Percentiles rank a stretch among this genome's conserved stretches.
phyloP scores from a whole-genome alignment of 2,888 invertebrate species.

The Pheosia gnoma region DNA sequence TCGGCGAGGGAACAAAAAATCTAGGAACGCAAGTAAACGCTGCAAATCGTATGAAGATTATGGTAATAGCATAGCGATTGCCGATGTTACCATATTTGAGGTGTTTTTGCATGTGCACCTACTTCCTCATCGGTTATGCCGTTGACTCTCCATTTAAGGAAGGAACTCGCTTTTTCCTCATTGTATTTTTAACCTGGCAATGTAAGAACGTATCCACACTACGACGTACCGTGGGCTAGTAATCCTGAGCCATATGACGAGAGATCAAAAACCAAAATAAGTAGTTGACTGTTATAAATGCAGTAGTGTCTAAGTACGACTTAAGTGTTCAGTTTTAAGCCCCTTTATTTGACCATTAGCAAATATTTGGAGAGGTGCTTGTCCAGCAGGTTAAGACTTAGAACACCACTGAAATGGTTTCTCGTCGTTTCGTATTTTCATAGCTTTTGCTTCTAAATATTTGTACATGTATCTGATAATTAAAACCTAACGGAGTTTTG shows the following conservation, averaged over 20 bases:
- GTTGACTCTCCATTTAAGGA: conserved; percentile 51
- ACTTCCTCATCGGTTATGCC: conserved; percentile 51
- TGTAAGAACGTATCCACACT: background rate
- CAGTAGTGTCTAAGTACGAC: too few species aligned
- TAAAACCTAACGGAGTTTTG: too few species aligned
- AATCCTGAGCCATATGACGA: background rate
- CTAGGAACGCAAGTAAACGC: conserved; percentile 16
- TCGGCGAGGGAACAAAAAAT: conserved; percentile 10
- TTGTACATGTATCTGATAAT: too few species aligned
- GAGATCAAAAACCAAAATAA: too few species aligned
- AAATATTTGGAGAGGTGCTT: too few species aligned
- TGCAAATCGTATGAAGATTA: conserved; percentile 9
- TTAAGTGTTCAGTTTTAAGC: too few species aligned
- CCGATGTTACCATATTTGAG: conserved; percentile 18
- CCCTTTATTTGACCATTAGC: too few species aligned
- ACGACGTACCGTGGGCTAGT: conserved; percentile 3
- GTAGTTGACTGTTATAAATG: too few species aligned
- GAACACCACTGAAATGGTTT: too few species aligned
- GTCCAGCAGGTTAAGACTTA: too few species aligned
- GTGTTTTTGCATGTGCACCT: conserved; percentile 35
- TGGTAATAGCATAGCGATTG: conserved; percentile 26
- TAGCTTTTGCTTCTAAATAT: too few species aligned
- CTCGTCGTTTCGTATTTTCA: too few species aligned
- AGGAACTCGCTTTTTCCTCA: conserved; percentile 49
- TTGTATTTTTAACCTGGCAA: conserved; percentile 39